These are phyloP conservation scores for Tichodroma muraria DNA, from an alignment of 2,113 vertebrate genomes.

Conservation along the genomic window DNA sequence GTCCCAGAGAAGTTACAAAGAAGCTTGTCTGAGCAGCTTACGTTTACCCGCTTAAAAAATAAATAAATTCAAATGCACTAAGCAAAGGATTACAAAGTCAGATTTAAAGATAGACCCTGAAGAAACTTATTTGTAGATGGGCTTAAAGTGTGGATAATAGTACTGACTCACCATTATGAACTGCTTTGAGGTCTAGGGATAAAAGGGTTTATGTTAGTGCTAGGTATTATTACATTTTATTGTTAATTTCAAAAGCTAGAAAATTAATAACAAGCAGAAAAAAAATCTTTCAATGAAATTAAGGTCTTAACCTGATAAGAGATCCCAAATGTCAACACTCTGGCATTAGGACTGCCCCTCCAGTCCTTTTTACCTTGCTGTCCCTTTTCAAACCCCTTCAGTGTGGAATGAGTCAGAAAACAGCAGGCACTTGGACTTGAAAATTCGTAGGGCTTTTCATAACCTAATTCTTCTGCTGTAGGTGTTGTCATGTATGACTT, in stretches of 20 bases:
- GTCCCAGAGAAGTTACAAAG: background rate
- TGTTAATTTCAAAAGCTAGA: conserved; percentile 49
- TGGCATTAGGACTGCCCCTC: background rate
- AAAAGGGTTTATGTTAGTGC: conserved; percentile 30
- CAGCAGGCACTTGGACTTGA: background rate
- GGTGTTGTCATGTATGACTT: background rate
- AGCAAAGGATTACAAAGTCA: conserved; percentile 32
- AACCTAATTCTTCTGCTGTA: background rate
- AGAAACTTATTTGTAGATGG: conserved; percentile 55
- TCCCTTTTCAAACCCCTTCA: background rate
- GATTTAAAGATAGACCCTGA: conserved; percentile 50
- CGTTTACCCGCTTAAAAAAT: conserved; percentile 1
- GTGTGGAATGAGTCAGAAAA: background rate
- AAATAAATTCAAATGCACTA: conserved; percentile 22
- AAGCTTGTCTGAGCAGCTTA: conserved; percentile 41
- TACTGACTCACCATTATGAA: conserved; percentile 47
- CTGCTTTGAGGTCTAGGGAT: conserved; percentile 52
- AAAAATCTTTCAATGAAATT: background rate
- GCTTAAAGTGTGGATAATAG: conserved; percentile 37
- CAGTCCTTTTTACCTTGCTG: background rate
- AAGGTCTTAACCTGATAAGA: conserved; percentile 12
- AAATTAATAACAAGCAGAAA: background rate
- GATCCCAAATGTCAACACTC: background rate
- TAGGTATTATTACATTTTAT: conserved; percentile 38
- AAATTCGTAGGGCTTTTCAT: background rate